Evolutionary conservation across 2,888 invertebrate genomes (phyloP).

Genomic region (Lycocerus yunnanus): DNA sequence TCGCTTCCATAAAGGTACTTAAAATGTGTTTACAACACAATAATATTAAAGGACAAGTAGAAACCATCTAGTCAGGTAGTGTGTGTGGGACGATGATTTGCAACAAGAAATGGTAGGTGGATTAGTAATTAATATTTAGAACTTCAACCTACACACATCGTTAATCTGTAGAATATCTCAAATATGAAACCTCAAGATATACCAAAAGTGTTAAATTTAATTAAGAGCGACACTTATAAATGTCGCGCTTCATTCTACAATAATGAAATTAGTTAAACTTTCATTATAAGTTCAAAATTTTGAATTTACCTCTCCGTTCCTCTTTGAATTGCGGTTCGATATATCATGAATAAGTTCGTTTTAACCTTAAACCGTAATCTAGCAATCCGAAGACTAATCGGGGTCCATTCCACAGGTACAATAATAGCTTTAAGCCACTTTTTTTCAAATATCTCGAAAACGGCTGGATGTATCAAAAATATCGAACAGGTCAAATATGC

Average conservation of each 20-base stretch:
- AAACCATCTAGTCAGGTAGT: not conserved
- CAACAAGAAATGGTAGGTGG: constrained; percentile 14
- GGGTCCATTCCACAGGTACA: no score
- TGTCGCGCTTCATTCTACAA: not conserved
- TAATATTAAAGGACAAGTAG: constrained; percentile 6
- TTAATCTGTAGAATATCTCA: constrained; percentile 6
- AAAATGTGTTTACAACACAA: not conserved
- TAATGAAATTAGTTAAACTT: not conserved
- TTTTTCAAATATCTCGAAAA: no score
- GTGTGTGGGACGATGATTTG: constrained; percentile 14
- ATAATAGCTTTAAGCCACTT: no score
- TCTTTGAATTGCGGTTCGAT: not conserved
- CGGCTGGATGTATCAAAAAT: no score
- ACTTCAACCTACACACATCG: constrained; percentile 9
- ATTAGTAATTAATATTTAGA: constrained; percentile 23
- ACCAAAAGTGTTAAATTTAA: not conserved
- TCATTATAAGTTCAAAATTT: not conserved
- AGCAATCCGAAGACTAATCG: no score
- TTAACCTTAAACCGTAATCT: no score
- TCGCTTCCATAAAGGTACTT: not conserved
- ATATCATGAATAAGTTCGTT: no score
- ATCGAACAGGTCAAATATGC: no score
- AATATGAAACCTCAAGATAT: not conserved
- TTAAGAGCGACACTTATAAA: not conserved
- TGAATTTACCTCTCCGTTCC: not conserved